Conservation (phyloP, 2,888 invertebrate genomes). For the Chaetogeoica ovagalla region DNA sequence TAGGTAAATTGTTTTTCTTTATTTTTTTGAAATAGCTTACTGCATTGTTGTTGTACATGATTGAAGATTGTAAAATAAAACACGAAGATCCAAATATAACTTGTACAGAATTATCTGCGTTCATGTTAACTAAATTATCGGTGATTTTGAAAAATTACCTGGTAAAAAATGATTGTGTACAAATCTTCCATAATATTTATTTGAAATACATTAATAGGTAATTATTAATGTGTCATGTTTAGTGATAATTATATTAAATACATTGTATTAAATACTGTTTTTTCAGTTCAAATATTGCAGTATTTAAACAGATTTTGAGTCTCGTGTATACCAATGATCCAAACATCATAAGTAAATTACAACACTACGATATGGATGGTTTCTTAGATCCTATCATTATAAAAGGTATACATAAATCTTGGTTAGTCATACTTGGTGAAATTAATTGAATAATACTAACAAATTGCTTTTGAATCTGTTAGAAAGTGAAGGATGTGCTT, state of each 20-base stretch:
- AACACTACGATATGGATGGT: constrained; percentile 42
- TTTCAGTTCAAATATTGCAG: constrained; percentile 37
- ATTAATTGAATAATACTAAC: not conserved
- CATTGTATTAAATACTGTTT: no score
- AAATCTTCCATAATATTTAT: constrained; percentile 42
- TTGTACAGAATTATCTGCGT: constrained; percentile 34
- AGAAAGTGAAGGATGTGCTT: constrained; percentile 49
- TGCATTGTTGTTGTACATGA: constrained; percentile 39
- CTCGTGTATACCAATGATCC: constrained; percentile 42
- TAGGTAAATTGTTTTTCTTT: not conserved
- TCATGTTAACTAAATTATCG: constrained; percentile 34
- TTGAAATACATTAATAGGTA: constrained; percentile 47
- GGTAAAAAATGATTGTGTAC: constrained; percentile 25
- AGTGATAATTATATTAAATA: not conserved
- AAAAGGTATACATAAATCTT: constrained; percentile 19
- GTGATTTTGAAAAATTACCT: constrained; percentile 38
- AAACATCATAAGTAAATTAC: constrained; percentile 46
- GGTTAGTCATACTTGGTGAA: not conserved
- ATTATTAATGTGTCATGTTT: not conserved
- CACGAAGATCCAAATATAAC: constrained; percentile 33
- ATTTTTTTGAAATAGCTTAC: constrained; percentile 31
- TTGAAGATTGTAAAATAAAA: constrained; percentile 42
- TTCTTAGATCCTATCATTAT: constrained; percentile 48
- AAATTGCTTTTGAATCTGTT: not conserved
- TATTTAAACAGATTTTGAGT: constrained; percentile 49